Evolutionary conservation across 2,797 vertebrate species (phyloP), one percentile per base, ranked within the genome.

Genomic region (Sebastiscus albofasciatus): DNA sequence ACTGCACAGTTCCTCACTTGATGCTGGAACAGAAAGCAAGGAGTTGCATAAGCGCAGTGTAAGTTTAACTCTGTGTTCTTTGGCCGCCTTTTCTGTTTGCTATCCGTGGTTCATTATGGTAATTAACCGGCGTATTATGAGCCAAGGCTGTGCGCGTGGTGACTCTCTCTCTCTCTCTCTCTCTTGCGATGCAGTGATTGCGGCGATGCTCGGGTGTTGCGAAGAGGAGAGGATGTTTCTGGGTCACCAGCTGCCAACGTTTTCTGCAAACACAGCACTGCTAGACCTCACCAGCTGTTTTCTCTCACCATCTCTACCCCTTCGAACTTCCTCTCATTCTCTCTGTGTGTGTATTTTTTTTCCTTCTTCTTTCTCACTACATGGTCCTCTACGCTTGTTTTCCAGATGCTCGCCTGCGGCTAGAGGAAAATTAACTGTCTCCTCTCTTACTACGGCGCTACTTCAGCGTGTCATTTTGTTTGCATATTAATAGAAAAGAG

Each of bases 221-320:
- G 61, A 74, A 85, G 85, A 86, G 68, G 67, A 79, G 86, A 87
- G 87, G 82, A 90, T 83, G 83, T 94, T 94, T 94, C 93, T 94
- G 92, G 94, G 93, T 94, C 94, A 95, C 89, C 92, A 92, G 94
- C 92, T 94, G 91, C 87, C 90, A 86, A 67, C 80, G 24, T 87
- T 93, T 93, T 92, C 84, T 93, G 93, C 92, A 90, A 86, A 90
- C 90, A 82, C 93, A 93, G 94, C 94, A 94, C 74, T 72, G 89
- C 72, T 71, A 90, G 90, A 90, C 84, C 89, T 92, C 89, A 92
- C 92, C 94, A 94, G 93, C 91, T 93, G 93, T 91, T 95, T 91
- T 84, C 88, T 81, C 85, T 90, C 84, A 68, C 87, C 83, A 73
- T 77, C 66, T 82, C 76, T 75, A 70, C 80, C 77, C 85, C 64